Conservation (phyloP, 2,113 vertebrate genomes). For the Prietella phreatophila region DNA sequence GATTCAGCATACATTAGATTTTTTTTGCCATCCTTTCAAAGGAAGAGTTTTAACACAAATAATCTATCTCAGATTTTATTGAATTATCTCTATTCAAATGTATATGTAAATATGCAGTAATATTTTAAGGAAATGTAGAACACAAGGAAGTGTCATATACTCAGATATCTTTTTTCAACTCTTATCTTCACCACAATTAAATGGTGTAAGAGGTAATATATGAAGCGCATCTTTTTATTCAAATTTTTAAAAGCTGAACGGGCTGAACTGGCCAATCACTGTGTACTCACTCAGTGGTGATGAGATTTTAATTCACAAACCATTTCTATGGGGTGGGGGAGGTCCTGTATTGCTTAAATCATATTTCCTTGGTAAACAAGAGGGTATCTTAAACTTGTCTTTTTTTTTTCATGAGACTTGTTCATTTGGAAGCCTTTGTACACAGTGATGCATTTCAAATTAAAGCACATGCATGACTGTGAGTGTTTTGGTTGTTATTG, state of each 20-base stretch:
- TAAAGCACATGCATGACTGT: neutral
- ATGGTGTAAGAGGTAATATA: slow-evolving; percentile 25
- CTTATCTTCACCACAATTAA: slow-evolving; percentile 9
- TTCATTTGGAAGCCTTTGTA: neutral
- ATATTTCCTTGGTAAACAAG: slow-evolving; percentile 21
- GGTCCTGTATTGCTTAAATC: neutral
- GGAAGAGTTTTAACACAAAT: neutral
- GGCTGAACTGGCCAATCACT: neutral
- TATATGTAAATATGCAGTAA: neutral
- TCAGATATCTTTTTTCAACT: neutral
- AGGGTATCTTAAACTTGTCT: neutral
- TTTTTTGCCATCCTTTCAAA: neutral
- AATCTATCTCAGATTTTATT: neutral
- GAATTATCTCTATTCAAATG: neutral
- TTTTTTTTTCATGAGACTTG: neutral
- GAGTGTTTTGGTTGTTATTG: neutral
- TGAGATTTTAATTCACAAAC: slow-evolving; percentile 21
- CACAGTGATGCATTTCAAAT: neutral
- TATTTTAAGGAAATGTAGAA: neutral
- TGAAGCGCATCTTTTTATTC: slow-evolving; percentile 9
- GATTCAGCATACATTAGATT: slow-evolving; percentile 11
- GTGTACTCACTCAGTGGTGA: neutral
- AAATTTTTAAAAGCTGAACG: neutral
- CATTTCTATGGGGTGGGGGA: neutral
- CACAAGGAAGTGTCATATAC: neutral